Evolutionary conservation across 30 jellyfish, hydroid and myxozoan genomes (phyloP).

Genomic region (Aurelia sp.): DNA sequence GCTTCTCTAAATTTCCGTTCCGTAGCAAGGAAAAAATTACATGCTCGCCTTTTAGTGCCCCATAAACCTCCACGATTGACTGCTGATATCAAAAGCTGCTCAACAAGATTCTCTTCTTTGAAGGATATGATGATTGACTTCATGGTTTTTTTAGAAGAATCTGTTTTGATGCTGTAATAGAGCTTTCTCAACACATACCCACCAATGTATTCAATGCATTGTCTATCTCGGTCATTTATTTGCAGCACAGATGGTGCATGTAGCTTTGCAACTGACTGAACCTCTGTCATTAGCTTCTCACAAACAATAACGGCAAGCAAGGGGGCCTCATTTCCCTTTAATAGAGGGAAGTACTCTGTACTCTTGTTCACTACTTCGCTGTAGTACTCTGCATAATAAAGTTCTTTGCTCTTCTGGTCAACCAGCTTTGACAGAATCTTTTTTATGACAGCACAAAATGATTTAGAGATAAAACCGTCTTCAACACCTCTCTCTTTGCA

Average conservation of each 20-base stretch:
- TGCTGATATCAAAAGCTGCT: slow-evolving; percentile 12
- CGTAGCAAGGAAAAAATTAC: slow-evolving; percentile 9
- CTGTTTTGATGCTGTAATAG: slow-evolving; percentile 16
- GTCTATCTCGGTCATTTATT: slow-evolving; percentile 17
- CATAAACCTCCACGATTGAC: slow-evolving; percentile 10
- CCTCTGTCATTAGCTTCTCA: too few relatives aligned
- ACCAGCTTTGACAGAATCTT: slow-evolving; percentile 3
- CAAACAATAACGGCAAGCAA: too few relatives aligned
- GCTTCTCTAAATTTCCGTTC: slow-evolving; percentile 22
- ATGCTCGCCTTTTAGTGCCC: background rate
- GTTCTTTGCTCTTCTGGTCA: slow-evolving; percentile 9
- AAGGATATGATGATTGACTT: too few relatives aligned
- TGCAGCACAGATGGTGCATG: background rate
- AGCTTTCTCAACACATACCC: slow-evolving; percentile 1
- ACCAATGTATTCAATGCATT: slow-evolving; percentile 11
- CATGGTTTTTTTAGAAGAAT: too few relatives aligned
- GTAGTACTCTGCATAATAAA: slow-evolving; percentile 10
- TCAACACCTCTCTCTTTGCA: too few relatives aligned
- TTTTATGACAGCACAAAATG: background rate
- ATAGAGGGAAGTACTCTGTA: background rate
- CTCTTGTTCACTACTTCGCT: slow-evolving; percentile 15
- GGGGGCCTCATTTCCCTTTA: background rate
- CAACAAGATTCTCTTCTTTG: background rate
- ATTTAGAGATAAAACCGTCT: too few relatives aligned
- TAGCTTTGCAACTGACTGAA: too few relatives aligned